Evolutionary conservation across 2,113 vertebrate genomes (phyloP), one percentile per base, ranked within the genome.

Genomic region (Drymodes brunneopygia): DNA sequence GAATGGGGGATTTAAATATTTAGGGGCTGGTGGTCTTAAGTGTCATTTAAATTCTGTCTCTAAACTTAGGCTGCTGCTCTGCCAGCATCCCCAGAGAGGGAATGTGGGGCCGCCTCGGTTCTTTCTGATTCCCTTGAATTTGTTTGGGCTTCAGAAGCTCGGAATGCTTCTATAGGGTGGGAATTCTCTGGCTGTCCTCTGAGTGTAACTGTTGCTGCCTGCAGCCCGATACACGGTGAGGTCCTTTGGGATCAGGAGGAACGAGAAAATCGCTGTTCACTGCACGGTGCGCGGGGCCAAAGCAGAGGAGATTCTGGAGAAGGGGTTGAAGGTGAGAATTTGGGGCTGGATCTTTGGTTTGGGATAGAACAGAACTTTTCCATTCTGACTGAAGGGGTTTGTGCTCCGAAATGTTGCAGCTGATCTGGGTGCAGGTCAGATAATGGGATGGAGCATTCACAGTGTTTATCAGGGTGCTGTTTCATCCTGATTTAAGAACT

Each of bases 221-320:
- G 3, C 97, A 99, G 99, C 99, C 64, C 99, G 99, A 22, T 99
- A 99, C 97, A 99, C 99, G 4, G 99, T 99, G 83, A 94, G 99
- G 44, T 99, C 99, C 93, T 99, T 99, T 18, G 99, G 99, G 28
- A 99, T 99, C 97, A 98, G 99, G 95, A 99, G 99, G 73, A 99
- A 99, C 79, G 99, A 99, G 97, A 99, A 99, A 98, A 99, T 99
- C 86, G 99, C 99, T 18, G 99, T 99, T 94, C 99, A 99, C 53
- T 99, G 99, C 97, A 99, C 99, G 3, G 99, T 99, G 86, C 99
- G 99, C 3, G 99, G 99, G 80, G 99, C 99, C 96, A 99, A 99
- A 97, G 99, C 99, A 31, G 99, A 99, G 97, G 99, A 99, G 88
- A 99, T 99, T 75, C 97, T 99, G 96, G 99, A 99, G 97, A 99